Percentiles rank a stretch among this genome's conserved stretches.
phyloP scores from a whole-genome alignment of 2,113 vertebrate genomes.

The Euleptes europaea region DNA sequence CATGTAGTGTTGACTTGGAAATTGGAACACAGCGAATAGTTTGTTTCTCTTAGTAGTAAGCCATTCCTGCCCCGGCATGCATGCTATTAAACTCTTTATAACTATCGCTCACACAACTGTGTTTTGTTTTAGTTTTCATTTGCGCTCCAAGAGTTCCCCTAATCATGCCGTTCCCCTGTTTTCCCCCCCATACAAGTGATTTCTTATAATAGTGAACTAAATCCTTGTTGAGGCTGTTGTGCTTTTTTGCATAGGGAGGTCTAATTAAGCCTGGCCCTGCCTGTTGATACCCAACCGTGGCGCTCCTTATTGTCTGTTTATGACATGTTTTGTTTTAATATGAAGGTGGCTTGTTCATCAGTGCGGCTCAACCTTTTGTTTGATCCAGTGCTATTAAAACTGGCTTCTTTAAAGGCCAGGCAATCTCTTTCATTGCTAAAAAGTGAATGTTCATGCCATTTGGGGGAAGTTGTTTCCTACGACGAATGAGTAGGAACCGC shows the following conservation, averaged over 20 bases:
- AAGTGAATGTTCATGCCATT: too few species aligned
- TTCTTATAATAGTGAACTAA: not conserved
- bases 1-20: not conserved
- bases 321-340: not conserved
- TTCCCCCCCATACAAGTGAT: not conserved
- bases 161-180: not conserved
- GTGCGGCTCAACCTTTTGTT: not conserved
- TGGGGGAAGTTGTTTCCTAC: too few species aligned
- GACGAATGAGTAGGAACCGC: too few species aligned
- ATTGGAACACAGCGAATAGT: not conserved
- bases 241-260: not conserved
- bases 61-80: constrained; percentile 39
- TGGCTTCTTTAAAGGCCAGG: not conserved
- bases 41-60: not conserved
- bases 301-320: not conserved
- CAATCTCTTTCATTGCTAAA: too few species aligned
- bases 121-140: constrained; percentile 15
- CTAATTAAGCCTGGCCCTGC: not conserved
- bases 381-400: not conserved
- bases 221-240: not conserved
- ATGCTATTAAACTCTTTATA: constrained; percentile 33
- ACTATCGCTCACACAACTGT: constrained; percentile 12
- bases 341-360: not conserved
- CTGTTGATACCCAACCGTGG: not conserved
- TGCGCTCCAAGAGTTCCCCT: constrained; percentile 4